Conservation (phyloP, 2,888 invertebrate species). For the Andrena praecox region DNA sequence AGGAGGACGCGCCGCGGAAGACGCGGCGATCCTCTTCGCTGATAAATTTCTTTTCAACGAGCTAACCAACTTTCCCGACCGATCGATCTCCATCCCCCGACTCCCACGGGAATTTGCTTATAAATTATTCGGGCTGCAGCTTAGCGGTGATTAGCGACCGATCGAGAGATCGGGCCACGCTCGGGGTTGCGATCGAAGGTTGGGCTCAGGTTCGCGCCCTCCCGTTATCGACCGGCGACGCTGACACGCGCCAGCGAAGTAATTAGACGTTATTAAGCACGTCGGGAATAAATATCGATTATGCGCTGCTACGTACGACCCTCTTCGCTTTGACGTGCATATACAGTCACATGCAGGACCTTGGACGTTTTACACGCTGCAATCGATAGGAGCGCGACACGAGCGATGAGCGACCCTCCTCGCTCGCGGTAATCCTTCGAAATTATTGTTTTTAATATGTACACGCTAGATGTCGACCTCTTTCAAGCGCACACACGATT, state of each 20-base stretch:
- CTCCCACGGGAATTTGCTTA: conserved; percentile 9
- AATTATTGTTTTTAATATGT: conserved; percentile 8
- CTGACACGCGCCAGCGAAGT: conserved; percentile 52
- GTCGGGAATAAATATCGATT: conserved; percentile 73
- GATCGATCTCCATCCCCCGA: conserved; percentile 14
- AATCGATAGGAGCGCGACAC: conserved; percentile 68
- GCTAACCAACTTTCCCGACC: conserved; percentile 26
- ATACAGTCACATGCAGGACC: conserved; percentile 68
- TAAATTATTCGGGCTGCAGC: conserved; percentile 11
- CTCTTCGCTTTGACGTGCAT: conserved; percentile 59
- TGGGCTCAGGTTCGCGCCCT: conserved; percentile 1
- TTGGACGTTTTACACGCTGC: conserved; percentile 68
- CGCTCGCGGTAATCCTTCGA: conserved; percentile 33
- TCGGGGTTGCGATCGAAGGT: neutral
- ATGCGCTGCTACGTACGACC: conserved; percentile 39
- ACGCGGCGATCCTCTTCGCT: conserved; percentile 36
- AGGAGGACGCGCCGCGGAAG: conserved; percentile 36
- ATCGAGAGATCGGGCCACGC: neutral
- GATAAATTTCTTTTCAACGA: conserved; percentile 60
- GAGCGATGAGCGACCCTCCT: conserved; percentile 44
- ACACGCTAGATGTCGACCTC: neutral
- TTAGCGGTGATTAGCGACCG: conserved; percentile 2
- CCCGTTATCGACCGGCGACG: conserved; percentile 44
- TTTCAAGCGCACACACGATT: neutral
- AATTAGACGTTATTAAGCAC: conserved; percentile 69